Base-by-base conservation (phyloP, 2,888 invertebrate genomes). In the Drosophila koepferae region DNA sequence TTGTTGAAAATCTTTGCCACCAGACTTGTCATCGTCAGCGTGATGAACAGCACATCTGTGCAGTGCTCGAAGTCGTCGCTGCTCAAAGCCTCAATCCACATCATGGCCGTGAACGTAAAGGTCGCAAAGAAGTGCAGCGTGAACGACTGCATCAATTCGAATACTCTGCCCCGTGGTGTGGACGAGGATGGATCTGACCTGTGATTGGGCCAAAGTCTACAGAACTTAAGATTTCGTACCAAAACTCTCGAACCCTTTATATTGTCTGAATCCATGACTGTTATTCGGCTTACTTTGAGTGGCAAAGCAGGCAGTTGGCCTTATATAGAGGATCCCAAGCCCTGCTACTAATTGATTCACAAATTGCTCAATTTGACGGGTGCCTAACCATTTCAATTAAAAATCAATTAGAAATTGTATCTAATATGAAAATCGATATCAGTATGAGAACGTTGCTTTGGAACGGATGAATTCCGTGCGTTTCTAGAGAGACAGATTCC, bases 281-380 rank as follows among this genome's bases (percentile, higher is more conserved):
- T 8, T 18, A 7, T 28, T 41, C 23, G 8, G 10, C 12, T 14
- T 48, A 68, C 48, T 68, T 58, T 44, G 36, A 69, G 41, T 59
- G 49, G 6, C 10, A 18, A 38, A 5, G 10, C 1, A 9, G 31
- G 14, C 3, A 14, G n/a, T 9, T 7, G 23, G 12, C 16, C 36
- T 78, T 62, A 63, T 83, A 63, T 73, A 81, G 53, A 44, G 34
- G 7, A 14, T 8, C 20, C 20, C 54, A n/a, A 14, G 12, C 12
- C n/a, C 43, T 16, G 16, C 31, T 5, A n/a, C 20, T 54, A 62
- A 62, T 62, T 38, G 48, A 36, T 8, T 23, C 16, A 9, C 20
- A 46, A 66, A 82, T 85, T 67, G 63, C 83, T 82, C 80, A 28
- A 86, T 82, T 80, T 63, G n/a, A 18, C 58, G 71, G 86, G 77